Percentiles rank a stretch among this genome's conserved stretches.
Evolutionary conservation across 1,140 invertebrate genomes (phyloP).

Genomic region (Drosophila sturtevanti): DNA sequence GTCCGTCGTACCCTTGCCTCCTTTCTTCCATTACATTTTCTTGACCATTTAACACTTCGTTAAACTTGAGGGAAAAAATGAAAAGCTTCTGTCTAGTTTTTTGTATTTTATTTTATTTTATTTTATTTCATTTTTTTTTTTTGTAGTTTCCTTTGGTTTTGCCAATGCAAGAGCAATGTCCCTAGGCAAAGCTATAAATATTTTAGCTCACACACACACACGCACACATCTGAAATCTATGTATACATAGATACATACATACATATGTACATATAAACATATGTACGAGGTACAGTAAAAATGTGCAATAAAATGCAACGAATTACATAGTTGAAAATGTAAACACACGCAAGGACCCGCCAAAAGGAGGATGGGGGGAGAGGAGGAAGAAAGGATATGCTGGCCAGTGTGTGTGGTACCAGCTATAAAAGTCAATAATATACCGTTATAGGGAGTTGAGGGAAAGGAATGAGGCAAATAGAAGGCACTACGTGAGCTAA

Average conservation of each 20-base stretch:
- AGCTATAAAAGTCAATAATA: constrained; percentile 76
- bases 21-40: not conserved
- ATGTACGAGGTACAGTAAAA: constrained; percentile 31
- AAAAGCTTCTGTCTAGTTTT: constrained; percentile 42
- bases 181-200: constrained; percentile 58
- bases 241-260: not conserved
- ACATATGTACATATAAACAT: not conserved
- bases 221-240: constrained; percentile 21
- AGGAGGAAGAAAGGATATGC: not conserved
- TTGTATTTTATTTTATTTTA: constrained; percentile 12
- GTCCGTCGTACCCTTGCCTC: not conserved
- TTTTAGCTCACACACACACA: constrained; percentile 52
- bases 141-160: not conserved
- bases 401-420: constrained; percentile 10
- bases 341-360: constrained; percentile 57
- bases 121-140: too few relatives aligned
- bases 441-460: constrained; percentile 49
- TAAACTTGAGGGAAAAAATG: constrained; percentile 59
- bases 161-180: constrained; percentile 35
- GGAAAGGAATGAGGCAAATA: constrained; percentile 3
- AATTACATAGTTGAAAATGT: constrained; percentile 79
- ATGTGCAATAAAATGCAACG: constrained; percentile 75
- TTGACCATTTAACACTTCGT: constrained; percentile 74
- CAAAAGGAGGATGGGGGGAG: constrained; percentile 21
- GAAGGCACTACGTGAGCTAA: constrained; percentile 62